Evolutionary conservation across 2,888 invertebrate species (phyloP).

Genomic region (Heteropelma amictum): DNA sequence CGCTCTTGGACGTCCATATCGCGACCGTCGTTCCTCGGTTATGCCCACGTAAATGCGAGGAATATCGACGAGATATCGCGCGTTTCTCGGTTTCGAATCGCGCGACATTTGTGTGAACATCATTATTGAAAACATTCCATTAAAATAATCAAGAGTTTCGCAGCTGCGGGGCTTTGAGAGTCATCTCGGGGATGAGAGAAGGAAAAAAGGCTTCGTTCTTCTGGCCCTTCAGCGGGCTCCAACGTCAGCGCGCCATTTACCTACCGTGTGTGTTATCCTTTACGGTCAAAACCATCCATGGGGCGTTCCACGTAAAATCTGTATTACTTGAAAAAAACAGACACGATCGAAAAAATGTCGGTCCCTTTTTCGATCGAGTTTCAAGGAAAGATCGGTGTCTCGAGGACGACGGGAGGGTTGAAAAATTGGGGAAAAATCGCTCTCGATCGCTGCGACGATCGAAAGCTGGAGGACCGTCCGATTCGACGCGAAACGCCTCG

Average conservation of each 20-base stretch:
- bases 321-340: too few relatives aligned
- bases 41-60: constrained; percentile 10
- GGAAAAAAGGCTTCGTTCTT: constrained; percentile 9
- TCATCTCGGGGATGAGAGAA: not conserved
- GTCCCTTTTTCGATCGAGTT: too few relatives aligned
- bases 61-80: constrained; percentile 1
- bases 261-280: constrained; percentile 59
- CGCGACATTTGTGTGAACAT: not conserved
- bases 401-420: too few relatives aligned
- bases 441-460: too few relatives aligned
- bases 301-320: too few relatives aligned
- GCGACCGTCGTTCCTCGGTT: constrained; percentile 30
- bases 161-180: too few relatives aligned
- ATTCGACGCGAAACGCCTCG: too few relatives aligned
- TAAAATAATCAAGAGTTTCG: not conserved
- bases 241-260: constrained; percentile 41
- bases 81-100: not conserved
- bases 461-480: too few relatives aligned
- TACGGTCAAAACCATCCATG: constrained; percentile 55
- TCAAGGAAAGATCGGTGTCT: too few relatives aligned
- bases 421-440: too few relatives aligned
- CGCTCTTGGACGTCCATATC: not conserved
- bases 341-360: too few relatives aligned
- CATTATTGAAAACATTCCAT: not conserved
- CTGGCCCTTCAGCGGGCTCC: not conserved